Evolutionary conservation across 2,797 vertebrate genomes (phyloP).

Genomic region (Onychomys leucogaster): DNA sequence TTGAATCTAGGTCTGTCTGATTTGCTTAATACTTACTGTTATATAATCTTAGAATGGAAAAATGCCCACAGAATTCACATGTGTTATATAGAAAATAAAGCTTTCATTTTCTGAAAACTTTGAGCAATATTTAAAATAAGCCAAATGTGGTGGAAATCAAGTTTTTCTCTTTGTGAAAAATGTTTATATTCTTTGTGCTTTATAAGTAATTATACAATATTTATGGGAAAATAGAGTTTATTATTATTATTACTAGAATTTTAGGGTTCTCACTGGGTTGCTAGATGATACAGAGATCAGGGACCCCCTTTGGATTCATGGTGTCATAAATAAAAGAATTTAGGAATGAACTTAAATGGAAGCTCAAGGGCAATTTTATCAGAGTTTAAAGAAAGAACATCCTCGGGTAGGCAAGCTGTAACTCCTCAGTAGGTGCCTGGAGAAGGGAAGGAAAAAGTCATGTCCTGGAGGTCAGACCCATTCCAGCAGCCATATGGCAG

Average conservation of each 20-base stretch:
- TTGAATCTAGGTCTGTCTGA: constrained; percentile 11
- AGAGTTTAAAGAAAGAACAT: background rate
- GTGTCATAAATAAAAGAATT: background rate
- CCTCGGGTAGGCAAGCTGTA: background rate
- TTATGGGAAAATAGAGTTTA: constrained; percentile 16
- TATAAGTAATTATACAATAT: background rate
- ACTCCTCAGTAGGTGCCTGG: background rate
- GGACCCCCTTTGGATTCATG: background rate
- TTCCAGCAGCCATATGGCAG: background rate
- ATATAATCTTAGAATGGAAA: background rate
- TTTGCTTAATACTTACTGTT: constrained; percentile 54
- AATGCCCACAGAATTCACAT: background rate
- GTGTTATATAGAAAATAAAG: constrained; percentile 42
- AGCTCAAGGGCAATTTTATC: background rate
- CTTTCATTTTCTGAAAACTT: constrained; percentile 36
- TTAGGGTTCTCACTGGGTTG: background rate
- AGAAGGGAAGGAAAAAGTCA: background rate
- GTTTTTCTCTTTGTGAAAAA: background rate
- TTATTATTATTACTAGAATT: background rate
- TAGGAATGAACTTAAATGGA: background rate
- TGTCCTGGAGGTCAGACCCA: background rate
- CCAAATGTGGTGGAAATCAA: constrained; percentile 24
- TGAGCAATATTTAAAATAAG: constrained; percentile 48
- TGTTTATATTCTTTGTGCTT: constrained; percentile 30
- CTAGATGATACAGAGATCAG: background rate